Evolutionary conservation across 1,140 invertebrate species (phyloP).

Genomic region (Ips typographus): DNA sequence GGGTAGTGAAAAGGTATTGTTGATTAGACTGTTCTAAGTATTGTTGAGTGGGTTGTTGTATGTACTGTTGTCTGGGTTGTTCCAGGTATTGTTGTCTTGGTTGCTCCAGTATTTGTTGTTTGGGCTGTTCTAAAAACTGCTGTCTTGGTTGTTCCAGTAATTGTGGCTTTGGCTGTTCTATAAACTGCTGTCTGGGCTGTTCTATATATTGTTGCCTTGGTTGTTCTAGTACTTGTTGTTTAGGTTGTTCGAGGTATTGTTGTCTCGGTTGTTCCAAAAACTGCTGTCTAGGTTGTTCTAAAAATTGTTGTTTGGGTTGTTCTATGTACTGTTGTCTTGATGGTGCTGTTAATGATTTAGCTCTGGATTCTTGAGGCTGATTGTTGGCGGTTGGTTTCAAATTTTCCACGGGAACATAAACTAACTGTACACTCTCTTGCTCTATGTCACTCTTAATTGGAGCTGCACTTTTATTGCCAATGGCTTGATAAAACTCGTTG

Average conservation of each 20-base stretch:
- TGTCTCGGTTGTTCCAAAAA: neutral
- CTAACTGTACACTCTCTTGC: constrained; percentile 70
- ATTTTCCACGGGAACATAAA: constrained; percentile 79
- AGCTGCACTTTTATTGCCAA: constrained; percentile 11
- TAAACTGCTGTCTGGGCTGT: neutral
- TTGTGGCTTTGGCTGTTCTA: neutral
- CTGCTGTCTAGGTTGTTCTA: neutral
- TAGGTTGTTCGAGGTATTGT: neutral
- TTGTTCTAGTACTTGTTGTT: neutral
- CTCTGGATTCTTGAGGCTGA: neutral
- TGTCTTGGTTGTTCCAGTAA: neutral
- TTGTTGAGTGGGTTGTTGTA: neutral
- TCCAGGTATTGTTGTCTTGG: neutral
- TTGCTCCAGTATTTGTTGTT: neutral
- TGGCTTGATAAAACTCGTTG: constrained; percentile 33
- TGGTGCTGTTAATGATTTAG: neutral
- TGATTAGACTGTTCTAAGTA: neutral
- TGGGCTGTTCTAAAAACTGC: neutral
- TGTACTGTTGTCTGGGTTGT: neutral
- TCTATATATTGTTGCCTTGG: neutral
- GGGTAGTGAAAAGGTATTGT: neutral
- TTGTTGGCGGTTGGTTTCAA: constrained; percentile 50
- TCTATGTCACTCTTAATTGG: constrained; percentile 26
- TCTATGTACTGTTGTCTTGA: neutral
- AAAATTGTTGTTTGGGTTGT: neutral